Base-by-base conservation (phyloP, 2,797 vertebrate species). In the Pelodytes ibericus region DNA sequence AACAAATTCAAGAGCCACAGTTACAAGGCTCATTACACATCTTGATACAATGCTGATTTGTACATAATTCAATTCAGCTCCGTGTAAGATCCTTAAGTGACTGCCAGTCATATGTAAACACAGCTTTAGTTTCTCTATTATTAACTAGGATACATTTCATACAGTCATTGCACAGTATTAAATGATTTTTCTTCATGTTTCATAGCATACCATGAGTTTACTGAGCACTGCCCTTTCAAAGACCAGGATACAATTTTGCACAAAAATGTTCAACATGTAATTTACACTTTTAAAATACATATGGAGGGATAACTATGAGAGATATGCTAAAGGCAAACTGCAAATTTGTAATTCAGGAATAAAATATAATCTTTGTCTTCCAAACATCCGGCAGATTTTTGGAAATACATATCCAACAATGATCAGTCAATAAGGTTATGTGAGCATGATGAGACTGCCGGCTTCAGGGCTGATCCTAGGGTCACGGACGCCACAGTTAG, bases 11-110 rank as follows among this genome's bases (percentile, higher is more conserved):
- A 79, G 77, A 79, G 77, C 71, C 64, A 51, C 64, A 79, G 77
- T 79, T 79, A 79, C 77, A 74, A 79, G 77, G 77, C 77, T 79
- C 77, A 79, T 79, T 79, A 79, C 71, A 79, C 77, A 68, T 74
- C 77, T 30, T 79, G 77, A 79, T 79, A 79, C 77, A 79, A 73
- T 79, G 64, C 71, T 79, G 76, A 79, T 73, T 79, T 72, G 76
- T 68, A 79, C 77, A 79, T 79, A 79, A 79, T 79, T 79, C 71
- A 74, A 79, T 79, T 79, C 77, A 73, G 62, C 53, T 73, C 58
- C 49, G 53, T 73, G 73, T 73, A 78, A 79, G 71, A 73, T 79
- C 57, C 71, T 79, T 79, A 79, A 79, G 77, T 79, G 77, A 67
- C 77, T 79, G 72, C 77, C 59, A 79, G 71, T 79, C 77, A 79